These are phyloP conservation scores for Microtus richardsoni DNA, from an alignment of 2,113 vertebrate species.

Conservation along the genomic window DNA sequence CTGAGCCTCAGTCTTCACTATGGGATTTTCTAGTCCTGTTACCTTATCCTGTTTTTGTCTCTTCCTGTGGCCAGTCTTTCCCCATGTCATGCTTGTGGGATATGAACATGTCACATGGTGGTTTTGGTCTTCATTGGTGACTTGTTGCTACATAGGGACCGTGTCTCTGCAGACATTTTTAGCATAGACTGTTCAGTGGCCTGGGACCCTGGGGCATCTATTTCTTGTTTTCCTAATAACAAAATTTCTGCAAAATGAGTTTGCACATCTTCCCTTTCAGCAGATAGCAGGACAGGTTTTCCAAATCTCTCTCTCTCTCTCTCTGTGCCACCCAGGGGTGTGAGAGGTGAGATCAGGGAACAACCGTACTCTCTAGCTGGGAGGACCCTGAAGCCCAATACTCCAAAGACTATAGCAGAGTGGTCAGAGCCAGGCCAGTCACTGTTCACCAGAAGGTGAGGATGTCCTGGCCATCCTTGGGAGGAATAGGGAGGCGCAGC, in stretches of 20 bases:
- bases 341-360: background rate
- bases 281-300: background rate
- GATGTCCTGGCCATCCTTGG: background rate
- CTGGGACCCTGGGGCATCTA: background rate
- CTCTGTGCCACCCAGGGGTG: background rate
- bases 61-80: background rate
- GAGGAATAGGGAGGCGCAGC: background rate
- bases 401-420: background rate
- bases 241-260: background rate
- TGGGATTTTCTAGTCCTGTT: background rate
- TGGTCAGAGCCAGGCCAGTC: background rate
- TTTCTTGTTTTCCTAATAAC: background rate
- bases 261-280: background rate
- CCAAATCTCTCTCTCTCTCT: background rate
- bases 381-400: background rate
- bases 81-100: background rate
- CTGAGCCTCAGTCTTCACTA: background rate
- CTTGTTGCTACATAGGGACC: rapidly evolving
- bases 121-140: too few relatives aligned
- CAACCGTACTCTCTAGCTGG: background rate
- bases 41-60: background rate
- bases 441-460: background rate
- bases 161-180: background rate
- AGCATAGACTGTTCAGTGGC: background rate
- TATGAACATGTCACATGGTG: background rate